Conservation (phyloP, 2,113 vertebrate species). For the Microtus richardsoni region DNA sequence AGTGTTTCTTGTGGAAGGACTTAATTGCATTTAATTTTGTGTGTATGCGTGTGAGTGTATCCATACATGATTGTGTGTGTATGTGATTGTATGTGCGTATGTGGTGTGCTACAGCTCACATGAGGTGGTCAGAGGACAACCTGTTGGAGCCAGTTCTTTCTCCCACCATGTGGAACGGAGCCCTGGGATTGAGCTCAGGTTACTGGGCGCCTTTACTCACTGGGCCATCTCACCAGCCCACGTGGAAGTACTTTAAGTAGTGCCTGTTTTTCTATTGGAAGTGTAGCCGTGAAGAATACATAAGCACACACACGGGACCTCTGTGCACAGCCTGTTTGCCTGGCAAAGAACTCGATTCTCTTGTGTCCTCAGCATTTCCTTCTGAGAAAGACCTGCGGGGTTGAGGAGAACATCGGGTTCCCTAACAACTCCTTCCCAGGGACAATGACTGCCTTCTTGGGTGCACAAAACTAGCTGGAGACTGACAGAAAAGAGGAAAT, state of each 20-base stretch:
- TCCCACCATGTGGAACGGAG: neutral
- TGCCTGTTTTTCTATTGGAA: conserved; percentile 32
- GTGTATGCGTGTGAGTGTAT: neutral
- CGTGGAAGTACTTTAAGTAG: conserved; percentile 18
- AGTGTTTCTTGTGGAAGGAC: neutral
- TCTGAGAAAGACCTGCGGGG: conserved; percentile 51
- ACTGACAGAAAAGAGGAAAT: conserved; percentile 56
- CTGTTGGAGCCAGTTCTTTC: neutral
- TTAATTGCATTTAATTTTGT: neutral
- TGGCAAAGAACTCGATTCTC: conserved; percentile 24
- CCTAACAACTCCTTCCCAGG: conserved; percentile 43
- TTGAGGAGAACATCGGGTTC: conserved; percentile 58
- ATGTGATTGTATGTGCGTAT: neutral
- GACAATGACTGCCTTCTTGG: conserved; percentile 8
- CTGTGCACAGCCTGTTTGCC: neutral
- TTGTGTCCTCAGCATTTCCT: conserved; percentile 48
- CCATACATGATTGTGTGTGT: neutral
- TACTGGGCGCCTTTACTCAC: neutral
- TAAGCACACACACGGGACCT: neutral
- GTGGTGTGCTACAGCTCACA: neutral
- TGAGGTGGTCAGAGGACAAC: neutral
- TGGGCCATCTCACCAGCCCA: neutral
- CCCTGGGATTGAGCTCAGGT: neutral
- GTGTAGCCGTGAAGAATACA: neutral
- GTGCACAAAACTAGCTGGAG: conserved; percentile 62